Percentiles rank a stretch among this genome's conserved stretches.
These are phyloP conservation scores for Erythrolamprus reginae DNA, from an alignment of 2,113 vertebrate genomes.

Conservation along the genomic window DNA sequence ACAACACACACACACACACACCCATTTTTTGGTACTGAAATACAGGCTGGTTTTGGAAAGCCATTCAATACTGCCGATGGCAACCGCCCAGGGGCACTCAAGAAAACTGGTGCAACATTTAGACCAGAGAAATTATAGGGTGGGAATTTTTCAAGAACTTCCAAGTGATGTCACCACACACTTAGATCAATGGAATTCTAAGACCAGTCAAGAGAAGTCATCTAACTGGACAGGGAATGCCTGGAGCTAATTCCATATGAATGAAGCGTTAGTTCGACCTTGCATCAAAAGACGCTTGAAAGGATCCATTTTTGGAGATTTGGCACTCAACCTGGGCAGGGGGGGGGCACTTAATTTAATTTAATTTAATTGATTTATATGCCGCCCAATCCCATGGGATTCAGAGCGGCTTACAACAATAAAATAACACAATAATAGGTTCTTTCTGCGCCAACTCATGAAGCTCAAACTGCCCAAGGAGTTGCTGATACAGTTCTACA, in stretches of 20 bases:
- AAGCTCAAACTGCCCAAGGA: no score
- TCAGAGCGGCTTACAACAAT: no score
- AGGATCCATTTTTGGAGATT: not conserved
- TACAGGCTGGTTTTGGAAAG: not conserved
- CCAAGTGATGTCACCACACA: no score
- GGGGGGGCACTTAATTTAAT: no score
- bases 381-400: no score
- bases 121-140: not conserved
- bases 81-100: not conserved
- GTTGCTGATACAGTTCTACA: no score
- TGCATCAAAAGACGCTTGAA: not conserved
- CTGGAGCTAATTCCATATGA: not conserved
- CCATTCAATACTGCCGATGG: rapidly evolving
- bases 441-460: no score
- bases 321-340: not conserved
- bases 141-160: not conserved
- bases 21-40: no score
- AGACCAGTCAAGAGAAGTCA: no score
- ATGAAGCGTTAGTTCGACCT: not conserved
- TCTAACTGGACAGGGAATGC: not conserved
- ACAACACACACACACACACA: no score
- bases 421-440: no score
- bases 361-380: no score
- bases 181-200: not conserved
- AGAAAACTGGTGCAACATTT: not conserved